These are phyloP conservation scores for Lepus oiostolus DNA, from an alignment of 2,797 vertebrate genomes.

Conservation along the genomic window DNA sequence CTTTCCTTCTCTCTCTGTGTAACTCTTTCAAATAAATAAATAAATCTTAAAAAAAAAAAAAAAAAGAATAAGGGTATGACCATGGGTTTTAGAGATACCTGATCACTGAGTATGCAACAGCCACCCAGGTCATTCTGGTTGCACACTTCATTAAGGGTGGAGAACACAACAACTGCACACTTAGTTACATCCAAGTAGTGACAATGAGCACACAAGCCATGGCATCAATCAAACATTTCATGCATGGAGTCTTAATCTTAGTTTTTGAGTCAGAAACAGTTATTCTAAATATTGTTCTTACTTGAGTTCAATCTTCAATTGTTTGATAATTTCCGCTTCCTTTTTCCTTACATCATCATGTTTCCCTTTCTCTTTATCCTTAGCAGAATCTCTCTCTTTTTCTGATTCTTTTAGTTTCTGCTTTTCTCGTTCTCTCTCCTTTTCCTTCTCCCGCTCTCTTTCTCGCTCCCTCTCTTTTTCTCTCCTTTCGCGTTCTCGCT, in stretches of 20 bases:
- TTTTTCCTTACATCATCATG: slow-evolving; percentile 94
- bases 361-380: slow-evolving; percentile 91
- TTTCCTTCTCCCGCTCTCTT: slow-evolving; percentile 88
- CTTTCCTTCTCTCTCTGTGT: too few relatives aligned
- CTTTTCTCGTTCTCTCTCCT: slow-evolving; percentile 89
- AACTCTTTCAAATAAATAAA: too few relatives aligned
- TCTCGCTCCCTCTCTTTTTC: slow-evolving; percentile 94
- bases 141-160: background rate
- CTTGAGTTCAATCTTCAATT: slow-evolving; percentile 96
- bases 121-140: background rate
- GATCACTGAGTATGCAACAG: background rate
- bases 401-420: slow-evolving; percentile 89
- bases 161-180: background rate
- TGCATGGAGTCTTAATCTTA: background rate
- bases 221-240: background rate
- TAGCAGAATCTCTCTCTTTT: slow-evolving; percentile 87
- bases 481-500: slow-evolving; percentile 86
- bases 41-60: too few relatives aligned
- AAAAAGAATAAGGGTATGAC: background rate
- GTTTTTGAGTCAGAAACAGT: slow-evolving; percentile 13
- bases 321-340: slow-evolving; percentile 96
- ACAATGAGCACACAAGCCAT: background rate
- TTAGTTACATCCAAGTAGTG: background rate
- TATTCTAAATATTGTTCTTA: slow-evolving; percentile 85
- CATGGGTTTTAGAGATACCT: background rate